Conservation (phyloP, 2,888 invertebrate species). For the Epinotia brunnichana region DNA sequence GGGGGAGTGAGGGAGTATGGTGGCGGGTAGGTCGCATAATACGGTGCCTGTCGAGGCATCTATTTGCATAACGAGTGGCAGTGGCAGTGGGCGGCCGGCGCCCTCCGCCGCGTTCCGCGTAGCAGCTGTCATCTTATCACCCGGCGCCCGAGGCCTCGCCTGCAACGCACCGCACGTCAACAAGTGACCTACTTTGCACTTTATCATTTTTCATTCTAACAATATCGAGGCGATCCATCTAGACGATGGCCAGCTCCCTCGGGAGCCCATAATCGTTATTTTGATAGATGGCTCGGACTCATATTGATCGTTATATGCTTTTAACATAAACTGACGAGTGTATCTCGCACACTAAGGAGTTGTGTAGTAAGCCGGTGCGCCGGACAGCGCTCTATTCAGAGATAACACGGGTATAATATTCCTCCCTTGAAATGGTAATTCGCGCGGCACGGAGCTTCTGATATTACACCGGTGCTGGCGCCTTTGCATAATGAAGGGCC, state of each 20-base stretch:
- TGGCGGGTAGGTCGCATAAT: conserved; percentile 28
- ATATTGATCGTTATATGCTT: conserved; percentile 39
- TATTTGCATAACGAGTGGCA: conserved; percentile 72
- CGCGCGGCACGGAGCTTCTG: conserved; percentile 17
- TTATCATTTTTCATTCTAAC: conserved; percentile 55
- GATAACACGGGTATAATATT: conserved; percentile 31
- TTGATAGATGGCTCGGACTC: conserved; percentile 40
- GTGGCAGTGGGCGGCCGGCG: conserved; percentile 51
- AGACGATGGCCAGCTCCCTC: conserved; percentile 19
- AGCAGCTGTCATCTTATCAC: conserved; percentile 18
- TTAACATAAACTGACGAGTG: conserved; percentile 30
- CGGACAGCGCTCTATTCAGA: conserved; percentile 25
- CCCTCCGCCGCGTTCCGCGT: conserved; percentile 1
- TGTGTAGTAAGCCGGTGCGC: conserved; percentile 2
- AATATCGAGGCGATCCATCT: conserved; percentile 36
- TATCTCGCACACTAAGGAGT: conserved; percentile 21
- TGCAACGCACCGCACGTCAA: conserved; percentile 48
- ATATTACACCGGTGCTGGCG: conserved; percentile 35
- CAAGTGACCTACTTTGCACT: conserved; percentile 65
- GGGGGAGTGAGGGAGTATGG: conserved; percentile 32
- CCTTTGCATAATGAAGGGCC: conserved; percentile 36
- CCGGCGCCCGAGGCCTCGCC: conserved; percentile 43
- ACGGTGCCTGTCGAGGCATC: conserved; percentile 54
- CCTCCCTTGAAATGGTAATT: conserved; percentile 35
- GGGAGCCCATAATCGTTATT: conserved; percentile 32